Evolutionary conservation across 92 coral and sea anemone genomes (phyloP), one percentile per base, ranked within the genome.

Genomic region (Phenganax stokvisi): DNA sequence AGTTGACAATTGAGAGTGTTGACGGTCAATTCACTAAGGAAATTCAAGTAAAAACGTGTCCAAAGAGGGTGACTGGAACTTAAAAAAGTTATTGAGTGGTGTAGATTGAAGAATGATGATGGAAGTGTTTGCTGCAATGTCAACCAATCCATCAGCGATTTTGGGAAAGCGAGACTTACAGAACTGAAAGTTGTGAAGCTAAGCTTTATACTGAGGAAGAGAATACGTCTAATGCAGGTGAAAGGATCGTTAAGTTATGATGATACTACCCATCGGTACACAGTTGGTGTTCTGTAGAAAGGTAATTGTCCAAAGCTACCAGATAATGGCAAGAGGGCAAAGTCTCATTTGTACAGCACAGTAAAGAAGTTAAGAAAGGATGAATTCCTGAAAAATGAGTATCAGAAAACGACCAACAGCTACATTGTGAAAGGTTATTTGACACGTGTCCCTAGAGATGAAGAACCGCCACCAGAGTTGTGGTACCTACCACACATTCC

Each of bases 41-140:
- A 51, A 84, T 86, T 44, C 67, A 75, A 9, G 91, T 80, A 54
- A 89, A 86, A 56, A 89, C 86, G 1, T 89, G 89, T 69, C 91
- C 91, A 29, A 52, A 71, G 56, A 63, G 67, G 66, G 89, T 85
- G 4, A 87, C 90, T 17, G 92, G 92, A 27, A 72, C 11, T 56
- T 89, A 86, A 64, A 78, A 84, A 31, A 17, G 31, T 17, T 10
- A 6, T 68, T 10, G n/a, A 7, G 20, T 3, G 47, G 12, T 10
- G 29, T 68, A 6, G 13, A 44, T 16, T 52, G 58, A 72, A 52
- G 60, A 12, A 7, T 51, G 58, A 52, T 9, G 53, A 9, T 0
- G 60, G 52, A 67, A 8, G 52, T 72, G 77, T n/a, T 51, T 72
- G 77, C 17, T 72, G 77, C 10, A 58, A 72, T 51, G 31, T 72